Base-by-base conservation (phyloP, 1,140 invertebrate genomes). In the Dinoponera quadriceps region DNA sequence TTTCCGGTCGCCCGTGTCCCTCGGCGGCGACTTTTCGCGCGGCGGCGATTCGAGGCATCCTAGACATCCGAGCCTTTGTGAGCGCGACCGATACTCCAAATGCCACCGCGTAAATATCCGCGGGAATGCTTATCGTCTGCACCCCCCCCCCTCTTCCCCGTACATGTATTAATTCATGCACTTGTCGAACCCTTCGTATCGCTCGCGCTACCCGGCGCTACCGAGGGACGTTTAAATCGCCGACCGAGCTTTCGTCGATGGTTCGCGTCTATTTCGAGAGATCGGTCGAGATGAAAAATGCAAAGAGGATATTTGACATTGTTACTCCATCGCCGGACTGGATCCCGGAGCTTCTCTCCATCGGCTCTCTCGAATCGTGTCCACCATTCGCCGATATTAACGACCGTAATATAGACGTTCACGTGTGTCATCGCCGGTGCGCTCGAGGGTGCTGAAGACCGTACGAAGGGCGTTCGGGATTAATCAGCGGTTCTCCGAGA, bases 11-110 rank as follows among this genome's bases (percentile, higher is more conserved):
- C 82, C 38, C 48, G 27, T 75, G 59, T 77, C 80, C 71, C 71
- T 63, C 72, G 16, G 11, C 38, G 72, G 57, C 72, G 72, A 74
- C 57, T 82, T 82, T 65, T 75, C 80, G 81, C 72, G 65, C 63
- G 82, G 71, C 69, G 72, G 88, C 59, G 69, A 86, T 68, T 86
- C 72, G 29, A 82, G 75, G 85, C 85, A 90, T 90, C 84, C 85
- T 85, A 87, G 89, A 90, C 87, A 89, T 90, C 83, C 85, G 88
- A 86, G 57, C 87, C 88, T 87, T 90, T 82, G 88, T 88, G 74
- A 85, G 78, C 84, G 83, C 81, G 80, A 75, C 62, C 85, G 63
- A 71, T 75, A 66, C 82, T 84, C 69, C 20, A 84, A 88, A 88
- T 88, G 83, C 82, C 86, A 77, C 60, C 77, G 71, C 71, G 83